Conservation (phyloP, 30 jellyfish, hydroid and myxozoan species). For the Cassiopea andromeda region DNA sequence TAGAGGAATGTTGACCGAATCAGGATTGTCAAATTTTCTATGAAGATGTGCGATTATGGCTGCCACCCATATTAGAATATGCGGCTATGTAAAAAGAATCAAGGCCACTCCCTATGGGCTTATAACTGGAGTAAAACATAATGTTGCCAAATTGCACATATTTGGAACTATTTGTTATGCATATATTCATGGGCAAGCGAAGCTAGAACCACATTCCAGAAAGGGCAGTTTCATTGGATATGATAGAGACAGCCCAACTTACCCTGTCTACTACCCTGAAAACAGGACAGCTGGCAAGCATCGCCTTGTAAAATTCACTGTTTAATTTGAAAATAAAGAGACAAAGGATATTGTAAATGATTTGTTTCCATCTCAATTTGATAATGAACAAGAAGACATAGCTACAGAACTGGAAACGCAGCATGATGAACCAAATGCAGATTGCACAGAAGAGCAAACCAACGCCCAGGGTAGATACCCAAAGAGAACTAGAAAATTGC, state of each 20-base stretch:
- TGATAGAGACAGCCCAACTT: constrained; percentile 73
- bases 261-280: constrained; percentile 47
- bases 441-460: too few species aligned
- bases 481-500: background rate
- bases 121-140: constrained; percentile 61
- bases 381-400: background rate
- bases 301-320: background rate
- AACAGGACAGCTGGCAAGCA: background rate
- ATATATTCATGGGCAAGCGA: constrained; percentile 20
- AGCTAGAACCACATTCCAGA: constrained; percentile 39
- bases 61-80: background rate
- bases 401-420: background rate
- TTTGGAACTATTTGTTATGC: constrained; percentile 69
- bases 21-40: constrained; percentile 35
- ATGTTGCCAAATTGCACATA: constrained; percentile 34
- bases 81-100: constrained; percentile 40
- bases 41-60: constrained; percentile 44
- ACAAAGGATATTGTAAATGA: background rate
- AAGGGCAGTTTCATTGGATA: constrained; percentile 65
- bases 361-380: background rate
- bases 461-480: too few species aligned
- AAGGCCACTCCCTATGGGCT: constrained; percentile 65
- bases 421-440: background rate
- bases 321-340: too few species aligned
- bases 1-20: background rate